These are phyloP conservation scores for Lepidurus couesii DNA, from an alignment of 1,140 invertebrate genomes.

Conservation along the genomic window DNA sequence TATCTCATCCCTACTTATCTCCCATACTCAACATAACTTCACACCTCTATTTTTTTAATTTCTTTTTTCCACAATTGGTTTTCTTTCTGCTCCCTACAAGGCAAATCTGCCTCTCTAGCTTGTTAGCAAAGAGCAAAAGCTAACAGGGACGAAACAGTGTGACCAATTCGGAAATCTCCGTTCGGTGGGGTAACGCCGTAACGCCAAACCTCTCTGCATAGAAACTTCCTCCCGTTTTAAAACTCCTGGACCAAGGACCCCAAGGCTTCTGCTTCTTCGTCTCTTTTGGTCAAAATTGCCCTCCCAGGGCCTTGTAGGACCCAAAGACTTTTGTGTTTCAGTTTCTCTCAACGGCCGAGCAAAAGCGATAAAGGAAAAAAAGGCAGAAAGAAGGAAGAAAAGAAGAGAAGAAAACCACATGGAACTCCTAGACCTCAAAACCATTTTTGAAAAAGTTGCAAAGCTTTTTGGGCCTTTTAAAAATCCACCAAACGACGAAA, in stretches of 20 bases:
- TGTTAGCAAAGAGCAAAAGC: neutral
- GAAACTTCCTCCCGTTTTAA: no score
- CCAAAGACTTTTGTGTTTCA: no score
- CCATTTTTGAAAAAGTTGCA: neutral
- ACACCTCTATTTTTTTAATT: neutral
- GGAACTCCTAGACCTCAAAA: no score
- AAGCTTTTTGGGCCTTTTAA: neutral
- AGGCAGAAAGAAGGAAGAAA: neutral
- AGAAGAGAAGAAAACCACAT: neutral
- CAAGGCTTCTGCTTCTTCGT: no score
- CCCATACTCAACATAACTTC: neutral
- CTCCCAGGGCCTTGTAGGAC: no score
- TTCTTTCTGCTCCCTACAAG: no score
- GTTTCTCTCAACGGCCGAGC: no score
- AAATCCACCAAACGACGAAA: neutral
- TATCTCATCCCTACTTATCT: neutral
- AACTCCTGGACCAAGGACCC: no score
- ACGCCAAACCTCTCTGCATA: neutral
- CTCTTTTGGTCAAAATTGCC: no score
- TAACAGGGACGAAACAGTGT: neutral
- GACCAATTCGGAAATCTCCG: neutral
- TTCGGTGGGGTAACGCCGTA: neutral
- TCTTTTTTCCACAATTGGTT: neutral
- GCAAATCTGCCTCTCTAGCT: neutral
- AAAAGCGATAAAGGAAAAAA: neutral